Evolutionary conservation across 2,113 vertebrate genomes (phyloP).

Genomic region (Suricata suricatta): DNA sequence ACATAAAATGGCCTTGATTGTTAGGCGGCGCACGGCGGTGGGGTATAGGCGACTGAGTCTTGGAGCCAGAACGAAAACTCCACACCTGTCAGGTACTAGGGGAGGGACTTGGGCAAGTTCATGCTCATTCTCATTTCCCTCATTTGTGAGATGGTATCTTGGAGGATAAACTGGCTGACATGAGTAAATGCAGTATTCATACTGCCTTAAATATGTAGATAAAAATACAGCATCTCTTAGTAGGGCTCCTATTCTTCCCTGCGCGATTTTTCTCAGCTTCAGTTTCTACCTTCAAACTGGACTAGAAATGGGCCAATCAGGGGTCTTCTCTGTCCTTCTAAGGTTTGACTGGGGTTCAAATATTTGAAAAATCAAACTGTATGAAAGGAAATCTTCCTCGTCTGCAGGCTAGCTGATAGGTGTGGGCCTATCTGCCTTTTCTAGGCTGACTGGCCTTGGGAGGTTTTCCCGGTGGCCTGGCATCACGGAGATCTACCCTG

Average conservation of each 20-base stretch:
- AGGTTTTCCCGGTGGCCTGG: constrained; percentile 28
- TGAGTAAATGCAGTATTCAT: neutral
- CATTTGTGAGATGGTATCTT: neutral
- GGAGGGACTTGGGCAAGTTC: neutral
- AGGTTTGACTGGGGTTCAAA: neutral
- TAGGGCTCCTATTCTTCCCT: neutral
- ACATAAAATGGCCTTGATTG: neutral
- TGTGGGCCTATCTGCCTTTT: neutral
- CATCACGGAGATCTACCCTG: neutral
- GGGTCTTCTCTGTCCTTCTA: neutral
- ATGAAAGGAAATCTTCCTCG: neutral
- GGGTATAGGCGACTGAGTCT: neutral
- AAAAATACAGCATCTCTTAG: neutral
- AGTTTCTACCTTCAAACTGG: neutral
- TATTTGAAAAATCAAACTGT: neutral
- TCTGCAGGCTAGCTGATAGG: neutral
- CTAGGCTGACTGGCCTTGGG: neutral
- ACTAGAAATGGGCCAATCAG: neutral
- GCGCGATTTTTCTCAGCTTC: neutral
- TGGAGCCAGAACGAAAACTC: neutral
- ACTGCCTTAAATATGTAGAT: neutral
- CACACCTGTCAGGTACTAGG: neutral
- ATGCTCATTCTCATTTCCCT: neutral
- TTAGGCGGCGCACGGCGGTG: neutral
- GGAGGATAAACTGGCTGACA: neutral